Percentiles rank a stretch among this genome's conserved stretches.
Conservation (phyloP, 2,113 vertebrate species). For the Myrmophylax atrothorax region DNA sequence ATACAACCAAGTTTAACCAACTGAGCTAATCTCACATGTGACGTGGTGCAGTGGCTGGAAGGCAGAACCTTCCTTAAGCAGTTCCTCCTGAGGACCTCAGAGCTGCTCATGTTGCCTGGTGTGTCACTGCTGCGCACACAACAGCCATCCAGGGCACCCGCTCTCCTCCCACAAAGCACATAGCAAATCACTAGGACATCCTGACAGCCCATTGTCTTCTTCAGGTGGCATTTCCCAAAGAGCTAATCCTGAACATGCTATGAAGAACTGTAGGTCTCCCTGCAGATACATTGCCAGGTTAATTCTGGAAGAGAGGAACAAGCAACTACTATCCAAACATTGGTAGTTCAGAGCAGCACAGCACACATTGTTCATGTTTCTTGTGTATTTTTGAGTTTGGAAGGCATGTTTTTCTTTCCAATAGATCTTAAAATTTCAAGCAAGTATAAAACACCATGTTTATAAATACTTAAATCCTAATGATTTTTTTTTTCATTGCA, state of each 20-base stretch:
- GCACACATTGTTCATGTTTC: background rate
- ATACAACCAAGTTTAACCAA: too few species aligned
- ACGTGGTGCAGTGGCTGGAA: background rate
- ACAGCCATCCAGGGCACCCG: background rate
- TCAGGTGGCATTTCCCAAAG: background rate
- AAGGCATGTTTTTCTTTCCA: background rate
- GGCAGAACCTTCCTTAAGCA: background rate
- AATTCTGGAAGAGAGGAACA: background rate
- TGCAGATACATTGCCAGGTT: background rate
- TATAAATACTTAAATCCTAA: background rate
- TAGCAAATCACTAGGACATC: background rate
- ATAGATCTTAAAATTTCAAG: background rate
- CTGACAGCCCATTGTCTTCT: background rate
- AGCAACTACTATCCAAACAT: background rate
- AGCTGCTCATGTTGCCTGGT: background rate
- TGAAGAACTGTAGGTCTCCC: background rate
- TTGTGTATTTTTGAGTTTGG: background rate
- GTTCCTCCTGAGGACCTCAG: background rate
- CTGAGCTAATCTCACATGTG: background rate
- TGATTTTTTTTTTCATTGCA: background rate
- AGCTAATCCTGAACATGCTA: background rate
- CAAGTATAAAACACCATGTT: background rate
- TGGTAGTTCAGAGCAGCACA: background rate
- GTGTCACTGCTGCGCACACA: background rate
- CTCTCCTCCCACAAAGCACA: background rate